These are phyloP conservation scores for Trogon surrucura DNA, from an alignment of 2,113 vertebrate genomes.

Conservation along the genomic window DNA sequence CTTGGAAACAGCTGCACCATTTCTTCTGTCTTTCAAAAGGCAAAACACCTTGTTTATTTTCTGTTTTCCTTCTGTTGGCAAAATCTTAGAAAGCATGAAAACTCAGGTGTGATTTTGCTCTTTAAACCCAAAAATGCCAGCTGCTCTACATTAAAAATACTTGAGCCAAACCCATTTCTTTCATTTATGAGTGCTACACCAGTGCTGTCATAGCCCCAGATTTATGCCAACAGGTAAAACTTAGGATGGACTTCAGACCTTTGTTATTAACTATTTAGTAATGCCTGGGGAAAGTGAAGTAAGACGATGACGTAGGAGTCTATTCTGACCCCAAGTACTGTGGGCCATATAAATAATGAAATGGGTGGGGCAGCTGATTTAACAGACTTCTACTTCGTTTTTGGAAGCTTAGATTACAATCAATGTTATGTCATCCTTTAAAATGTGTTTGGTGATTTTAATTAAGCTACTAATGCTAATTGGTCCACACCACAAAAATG, in stretches of 20 bases:
- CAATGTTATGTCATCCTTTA: conserved; percentile 30
- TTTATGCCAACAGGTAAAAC: conserved; percentile 32
- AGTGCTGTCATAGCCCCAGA: background rate
- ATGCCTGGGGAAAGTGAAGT: conserved; percentile 31
- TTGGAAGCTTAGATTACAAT: conserved; percentile 46
- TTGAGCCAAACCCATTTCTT: background rate
- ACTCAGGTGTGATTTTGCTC: conserved; percentile 35
- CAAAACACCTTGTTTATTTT: background rate
- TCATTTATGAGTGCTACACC: background rate
- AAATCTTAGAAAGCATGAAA: conserved; percentile 32
- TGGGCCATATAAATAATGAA: background rate
- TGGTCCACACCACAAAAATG: background rate
- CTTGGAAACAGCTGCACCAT: conserved; percentile 21
- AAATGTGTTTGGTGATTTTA: conserved; percentile 25
- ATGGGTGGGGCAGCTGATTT: background rate
- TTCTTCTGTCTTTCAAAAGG: background rate
- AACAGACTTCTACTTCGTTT: conserved; percentile 4
- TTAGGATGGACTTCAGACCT: background rate
- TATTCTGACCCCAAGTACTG: background rate
- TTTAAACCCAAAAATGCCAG: conserved; percentile 31
- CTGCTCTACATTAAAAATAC: conserved; percentile 5
- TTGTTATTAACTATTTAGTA: conserved; percentile 39
- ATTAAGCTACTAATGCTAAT: background rate
- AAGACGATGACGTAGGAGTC: conserved; percentile 23
- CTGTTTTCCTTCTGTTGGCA: conserved; percentile 23